Percentiles rank a stretch among this genome's conserved stretches.
phyloP scores from a whole-genome alignment of 2,113 vertebrate genomes.

The Sigmodon hispidus region DNA sequence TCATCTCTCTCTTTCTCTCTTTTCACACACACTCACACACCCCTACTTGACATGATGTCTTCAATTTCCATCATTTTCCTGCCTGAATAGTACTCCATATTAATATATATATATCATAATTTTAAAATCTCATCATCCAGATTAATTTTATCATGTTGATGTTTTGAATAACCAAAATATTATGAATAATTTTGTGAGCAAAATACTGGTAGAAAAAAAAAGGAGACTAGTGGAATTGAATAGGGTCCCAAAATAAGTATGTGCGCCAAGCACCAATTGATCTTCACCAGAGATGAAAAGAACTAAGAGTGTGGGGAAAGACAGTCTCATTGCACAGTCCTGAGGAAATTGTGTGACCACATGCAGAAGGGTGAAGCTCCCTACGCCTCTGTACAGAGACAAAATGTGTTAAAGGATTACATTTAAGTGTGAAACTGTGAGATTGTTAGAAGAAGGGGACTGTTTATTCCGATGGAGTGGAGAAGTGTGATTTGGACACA shows the following conservation, averaged over 20 bases:
- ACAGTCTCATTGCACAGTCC: fast-evolving
- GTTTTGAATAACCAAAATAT: not conserved
- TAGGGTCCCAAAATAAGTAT: not conserved
- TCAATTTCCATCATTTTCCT: not conserved
- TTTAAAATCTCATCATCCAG: not conserved
- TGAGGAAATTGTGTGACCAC: not conserved
- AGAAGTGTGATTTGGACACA: not conserved
- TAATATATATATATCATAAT: not conserved
- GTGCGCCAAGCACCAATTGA: not conserved
- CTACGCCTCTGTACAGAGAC: too few relatives aligned
- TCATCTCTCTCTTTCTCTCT: too few relatives aligned
- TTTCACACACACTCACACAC: not conserved
- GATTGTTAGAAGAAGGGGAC: not conserved
- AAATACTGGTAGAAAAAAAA: not conserved
- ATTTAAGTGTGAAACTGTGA: not conserved
- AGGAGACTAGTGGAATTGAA: not conserved
- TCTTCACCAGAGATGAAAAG: not conserved
- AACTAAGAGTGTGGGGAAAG: not conserved
- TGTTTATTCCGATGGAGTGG: not conserved
- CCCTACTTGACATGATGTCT: not conserved
- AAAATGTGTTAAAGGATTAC: not conserved
- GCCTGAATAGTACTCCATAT: not conserved
- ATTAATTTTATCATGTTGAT: not conserved
- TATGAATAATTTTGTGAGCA: not conserved
- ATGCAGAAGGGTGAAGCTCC: not conserved